Percentiles rank a stretch among this genome's conserved stretches.
Evolutionary conservation across 2,888 invertebrate genomes (phyloP).

Genomic region (Parapristionchus giblindavisi): DNA sequence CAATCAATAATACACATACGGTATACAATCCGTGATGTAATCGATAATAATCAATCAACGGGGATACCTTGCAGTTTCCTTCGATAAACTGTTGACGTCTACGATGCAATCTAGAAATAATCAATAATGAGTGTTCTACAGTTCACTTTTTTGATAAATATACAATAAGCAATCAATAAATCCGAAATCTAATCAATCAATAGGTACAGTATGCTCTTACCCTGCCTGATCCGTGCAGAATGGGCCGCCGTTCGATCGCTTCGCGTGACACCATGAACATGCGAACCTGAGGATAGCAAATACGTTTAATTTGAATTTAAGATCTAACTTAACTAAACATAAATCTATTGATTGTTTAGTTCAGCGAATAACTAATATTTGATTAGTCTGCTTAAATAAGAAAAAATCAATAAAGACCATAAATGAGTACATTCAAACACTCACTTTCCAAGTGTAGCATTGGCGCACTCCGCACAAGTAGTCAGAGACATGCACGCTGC

Average conservation of each 20-base stretch:
- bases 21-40: neutral
- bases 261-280: conserved; percentile 67
- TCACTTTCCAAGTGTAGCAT: conserved; percentile 55
- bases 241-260: conserved; percentile 52
- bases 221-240: conserved; percentile 68
- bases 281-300: conserved; percentile 49
- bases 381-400: no score
- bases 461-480: conserved; percentile 63
- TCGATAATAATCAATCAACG: neutral
- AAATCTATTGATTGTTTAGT: no score
- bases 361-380: no score
- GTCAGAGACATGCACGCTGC: conserved; percentile 60
- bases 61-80: conserved; percentile 57
- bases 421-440: no score
- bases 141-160: conserved; percentile 29
- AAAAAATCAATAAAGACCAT: no score
- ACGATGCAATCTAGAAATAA: conserved; percentile 54
- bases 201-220: conserved; percentile 40
- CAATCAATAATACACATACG: neutral
- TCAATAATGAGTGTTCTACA: neutral
- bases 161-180: no score
- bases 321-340: no score
- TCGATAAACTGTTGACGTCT: conserved; percentile 65
- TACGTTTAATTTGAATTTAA: neutral
- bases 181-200: neutral